Evolutionary conservation across 2,888 invertebrate species (phyloP), one percentile per base, ranked within the genome.

Genomic region (Coecobrya sp.): DNA sequence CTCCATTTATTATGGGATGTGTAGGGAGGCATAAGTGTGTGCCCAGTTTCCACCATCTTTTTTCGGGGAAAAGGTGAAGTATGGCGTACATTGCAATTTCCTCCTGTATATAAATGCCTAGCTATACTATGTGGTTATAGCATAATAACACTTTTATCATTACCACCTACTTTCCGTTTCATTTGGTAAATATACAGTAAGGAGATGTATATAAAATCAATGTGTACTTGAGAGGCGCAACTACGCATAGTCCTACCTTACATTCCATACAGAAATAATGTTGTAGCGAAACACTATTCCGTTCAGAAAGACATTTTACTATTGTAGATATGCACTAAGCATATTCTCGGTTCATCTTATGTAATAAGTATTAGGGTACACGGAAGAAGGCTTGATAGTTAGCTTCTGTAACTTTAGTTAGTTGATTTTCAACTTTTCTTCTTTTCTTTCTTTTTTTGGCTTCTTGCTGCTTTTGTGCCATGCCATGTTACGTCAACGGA

Each of bases 1-100:
- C 89, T 73, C 89, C 91, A 89, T 91, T 93, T 93, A 89, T 88
- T 84, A 76, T 92, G 27, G n/a, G n/a, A 30, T 70, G 36, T 16
- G 16, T 30, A 70, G 16, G 36, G 52, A 36, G 59, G 84, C 42
- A 16, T 42, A 36, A 13, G 45, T 25, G 45, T 45, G 49, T 30
- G 79, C 79, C 27, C 52, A 79, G 25, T 79, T 52, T 52, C 25
- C 13, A 11, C 45, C 42, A 76, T 27, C 87, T 87, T 76, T 27
- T 79, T 45, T 30, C 8, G 0, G n/a, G 13, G n/a, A 81, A 59
- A 59, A 81, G 19, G 42, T 81, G 81, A 81, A 81, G 30, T 81
- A 81, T 59, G 19, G 30, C 81, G 30, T 30, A 59, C 30, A 55
- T 30, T 81, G 36, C 55, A 59, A 59, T 49, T 25, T 76, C 36